phyloP scores from a whole-genome alignment of 2,888 invertebrate genomes.

The Deilephila elpenor region DNA sequence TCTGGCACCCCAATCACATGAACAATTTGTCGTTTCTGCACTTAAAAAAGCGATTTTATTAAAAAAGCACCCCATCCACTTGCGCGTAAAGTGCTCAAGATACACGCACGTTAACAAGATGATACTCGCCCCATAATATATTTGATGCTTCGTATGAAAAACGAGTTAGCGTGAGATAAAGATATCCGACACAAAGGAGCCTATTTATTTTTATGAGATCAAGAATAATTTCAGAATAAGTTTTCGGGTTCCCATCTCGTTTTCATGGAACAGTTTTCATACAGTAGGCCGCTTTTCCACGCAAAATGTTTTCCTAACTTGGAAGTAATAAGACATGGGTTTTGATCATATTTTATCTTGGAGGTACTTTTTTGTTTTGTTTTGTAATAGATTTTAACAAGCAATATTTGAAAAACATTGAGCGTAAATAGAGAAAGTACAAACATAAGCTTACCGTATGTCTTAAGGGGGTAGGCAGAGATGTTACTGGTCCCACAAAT shows the following conservation, averaged over 20 bases:
- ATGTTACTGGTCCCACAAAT: too few species aligned
- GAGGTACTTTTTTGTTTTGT: too few species aligned
- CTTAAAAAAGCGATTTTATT: neutral
- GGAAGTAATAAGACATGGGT: too few species aligned
- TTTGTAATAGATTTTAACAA: too few species aligned
- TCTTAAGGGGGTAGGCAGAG: too few species aligned
- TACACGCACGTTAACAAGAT: constrained; percentile 16
- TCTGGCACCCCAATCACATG: too few species aligned
- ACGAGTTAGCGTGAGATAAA: constrained; percentile 28
- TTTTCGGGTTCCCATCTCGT: neutral
- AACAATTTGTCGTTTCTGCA: too few species aligned
- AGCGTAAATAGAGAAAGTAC: too few species aligned
- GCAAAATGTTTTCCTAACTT: neutral
- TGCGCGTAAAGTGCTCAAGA: neutral
- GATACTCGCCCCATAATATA: neutral
- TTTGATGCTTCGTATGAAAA: neutral
- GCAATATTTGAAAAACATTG: too few species aligned
- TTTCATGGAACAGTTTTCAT: neutral
- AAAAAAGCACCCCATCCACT: neutral
- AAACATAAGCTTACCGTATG: too few species aligned
- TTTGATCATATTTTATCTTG: too few species aligned
- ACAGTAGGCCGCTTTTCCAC: neutral
- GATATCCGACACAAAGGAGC: constrained; percentile 31
- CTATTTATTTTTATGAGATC: constrained; percentile 12
- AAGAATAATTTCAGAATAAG: neutral